Percentiles rank a stretch among this genome's conserved stretches.
These are phyloP conservation scores for Stigmatopora nigra DNA, from an alignment of 2,113 vertebrate species.

Conservation along the genomic window DNA sequence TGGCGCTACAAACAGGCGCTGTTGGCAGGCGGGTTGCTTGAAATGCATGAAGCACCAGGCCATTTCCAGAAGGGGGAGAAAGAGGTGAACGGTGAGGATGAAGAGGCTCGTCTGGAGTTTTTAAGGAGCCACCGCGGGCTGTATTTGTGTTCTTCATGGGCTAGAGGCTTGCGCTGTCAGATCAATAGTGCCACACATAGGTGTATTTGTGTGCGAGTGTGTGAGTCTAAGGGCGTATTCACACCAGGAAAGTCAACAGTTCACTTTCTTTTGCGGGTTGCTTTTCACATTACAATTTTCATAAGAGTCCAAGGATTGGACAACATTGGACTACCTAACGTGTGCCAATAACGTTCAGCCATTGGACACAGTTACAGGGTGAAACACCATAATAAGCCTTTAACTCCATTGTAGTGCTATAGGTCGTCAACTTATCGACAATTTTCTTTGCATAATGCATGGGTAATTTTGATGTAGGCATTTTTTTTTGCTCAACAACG, in stretches of 20 bases:
- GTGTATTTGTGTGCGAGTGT: slow-evolving; percentile 20
- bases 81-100: slow-evolving; percentile 50
- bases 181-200: slow-evolving; percentile 51
- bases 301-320: too few relatives aligned
- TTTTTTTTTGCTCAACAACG: too few relatives aligned
- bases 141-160: slow-evolving; percentile 56
- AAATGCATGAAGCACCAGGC: slow-evolving; percentile 62
- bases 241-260: not conserved
- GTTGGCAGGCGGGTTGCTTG: slow-evolving; percentile 38
- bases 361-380: too few relatives aligned
- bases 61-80: slow-evolving; percentile 47
- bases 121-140: slow-evolving; percentile 60
- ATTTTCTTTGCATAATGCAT: too few relatives aligned
- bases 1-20: not conserved
- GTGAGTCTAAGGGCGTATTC: slow-evolving; percentile 15
- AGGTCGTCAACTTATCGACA: too few relatives aligned
- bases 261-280: too few relatives aligned
- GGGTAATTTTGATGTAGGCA: too few relatives aligned
- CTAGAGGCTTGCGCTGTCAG: slow-evolving; percentile 48
- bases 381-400: too few relatives aligned
- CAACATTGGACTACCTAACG: too few relatives aligned
- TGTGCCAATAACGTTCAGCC: too few relatives aligned
- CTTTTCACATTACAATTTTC: too few relatives aligned
- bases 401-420: too few relatives aligned
- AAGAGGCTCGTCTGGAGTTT: slow-evolving; percentile 61